A percentile compares a stretch with the other conserved stretches of the same genome.
These are phyloP conservation scores for Polylopha cassiicola DNA, from an alignment of 2,888 invertebrate genomes.

Conservation along the genomic window DNA sequence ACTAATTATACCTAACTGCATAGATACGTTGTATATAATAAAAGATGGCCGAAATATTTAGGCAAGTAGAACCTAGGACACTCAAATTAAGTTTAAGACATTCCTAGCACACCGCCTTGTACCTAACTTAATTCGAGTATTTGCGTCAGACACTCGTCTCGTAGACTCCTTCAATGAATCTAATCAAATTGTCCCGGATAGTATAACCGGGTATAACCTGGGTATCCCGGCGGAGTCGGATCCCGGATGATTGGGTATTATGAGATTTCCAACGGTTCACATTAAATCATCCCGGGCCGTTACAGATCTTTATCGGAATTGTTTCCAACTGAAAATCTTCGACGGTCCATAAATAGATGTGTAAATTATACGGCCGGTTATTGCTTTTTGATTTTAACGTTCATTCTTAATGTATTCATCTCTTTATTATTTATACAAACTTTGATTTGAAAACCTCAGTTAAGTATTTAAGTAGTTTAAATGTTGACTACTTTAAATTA, in stretches of 20 bases:
- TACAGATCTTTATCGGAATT: constrained; percentile 32
- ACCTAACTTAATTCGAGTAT: constrained; percentile 14
- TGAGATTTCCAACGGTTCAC: constrained; percentile 54
- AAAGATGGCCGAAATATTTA: too few species aligned
- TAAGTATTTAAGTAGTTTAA: too few species aligned
- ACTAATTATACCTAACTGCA: too few species aligned
- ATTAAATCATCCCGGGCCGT: constrained; percentile 56
- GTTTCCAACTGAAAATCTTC: constrained; percentile 31
- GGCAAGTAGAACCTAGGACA: too few species aligned
- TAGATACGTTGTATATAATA: too few species aligned
- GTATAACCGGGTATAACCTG: constrained; percentile 26
- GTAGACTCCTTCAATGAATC: constrained; percentile 29
- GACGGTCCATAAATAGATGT: too few species aligned
- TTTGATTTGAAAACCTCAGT: too few species aligned
- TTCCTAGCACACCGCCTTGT: too few species aligned
- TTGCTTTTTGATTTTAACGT: constrained; percentile 8
- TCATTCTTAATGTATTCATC: too few species aligned
- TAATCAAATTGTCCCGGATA: constrained; percentile 40
- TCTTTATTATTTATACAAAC: too few species aligned
- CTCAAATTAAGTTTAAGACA: too few species aligned
- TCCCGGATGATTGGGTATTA: constrained; percentile 71
- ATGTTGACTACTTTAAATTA: too few species aligned
- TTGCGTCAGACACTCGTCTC: constrained; percentile 6
- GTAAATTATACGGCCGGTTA: constrained; percentile 29
- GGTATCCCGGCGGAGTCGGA: constrained; percentile 38